A percentile compares a stretch with the other conserved stretches of the same genome.
phyloP scores from a whole-genome alignment of 2,797 vertebrate genomes.

The Nyctibius grandis region DNA sequence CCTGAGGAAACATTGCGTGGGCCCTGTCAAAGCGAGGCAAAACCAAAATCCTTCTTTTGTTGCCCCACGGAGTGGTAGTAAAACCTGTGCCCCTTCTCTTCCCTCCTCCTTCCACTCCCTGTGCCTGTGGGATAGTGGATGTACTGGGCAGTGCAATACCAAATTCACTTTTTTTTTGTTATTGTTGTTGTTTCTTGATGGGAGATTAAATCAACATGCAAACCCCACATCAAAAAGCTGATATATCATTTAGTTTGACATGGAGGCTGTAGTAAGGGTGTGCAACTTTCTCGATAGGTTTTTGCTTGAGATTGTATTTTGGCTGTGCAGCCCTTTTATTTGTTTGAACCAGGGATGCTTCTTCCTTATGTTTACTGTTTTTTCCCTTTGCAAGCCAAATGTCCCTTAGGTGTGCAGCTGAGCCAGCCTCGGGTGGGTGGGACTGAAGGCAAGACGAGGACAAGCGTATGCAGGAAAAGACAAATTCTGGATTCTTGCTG shows the following conservation, averaged over 20 bases:
- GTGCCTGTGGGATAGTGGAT: background rate
- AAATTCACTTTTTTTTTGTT: background rate
- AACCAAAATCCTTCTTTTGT: background rate
- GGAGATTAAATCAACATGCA: background rate
- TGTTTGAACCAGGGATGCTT: constrained; percentile 1
- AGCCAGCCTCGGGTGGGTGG: background rate
- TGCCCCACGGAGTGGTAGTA: background rate
- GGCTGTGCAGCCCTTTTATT: background rate
- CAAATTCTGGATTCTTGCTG: constrained; percentile 37
- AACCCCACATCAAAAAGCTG: background rate
- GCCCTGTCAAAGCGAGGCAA: background rate
- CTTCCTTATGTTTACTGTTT: background rate
- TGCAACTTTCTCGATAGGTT: background rate
- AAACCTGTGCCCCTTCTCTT: background rate
- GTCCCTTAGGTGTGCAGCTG: background rate
- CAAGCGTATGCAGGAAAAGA: constrained; percentile 31
- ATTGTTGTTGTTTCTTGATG: background rate
- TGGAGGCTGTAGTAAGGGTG: background rate
- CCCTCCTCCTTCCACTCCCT: background rate
- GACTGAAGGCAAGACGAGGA: constrained; percentile 32
- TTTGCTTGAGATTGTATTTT: background rate
- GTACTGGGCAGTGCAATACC: background rate
- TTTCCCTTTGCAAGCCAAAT: background rate
- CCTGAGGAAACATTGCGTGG: accelerated
- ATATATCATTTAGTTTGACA: background rate